Conservation (phyloP, 2,797 vertebrate species). For the Lates japonicus region DNA sequence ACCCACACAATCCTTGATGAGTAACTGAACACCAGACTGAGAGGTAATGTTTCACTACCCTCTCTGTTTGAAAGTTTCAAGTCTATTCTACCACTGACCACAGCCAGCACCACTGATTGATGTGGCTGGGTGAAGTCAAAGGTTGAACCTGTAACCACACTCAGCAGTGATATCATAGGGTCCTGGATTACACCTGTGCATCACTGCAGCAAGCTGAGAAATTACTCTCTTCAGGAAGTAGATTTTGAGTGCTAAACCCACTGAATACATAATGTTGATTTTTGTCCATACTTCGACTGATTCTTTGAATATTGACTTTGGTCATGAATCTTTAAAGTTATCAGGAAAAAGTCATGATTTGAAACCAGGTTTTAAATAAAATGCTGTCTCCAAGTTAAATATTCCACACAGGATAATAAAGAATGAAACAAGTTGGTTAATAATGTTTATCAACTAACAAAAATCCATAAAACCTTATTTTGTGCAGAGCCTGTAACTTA, state of each 20-base stretch:
- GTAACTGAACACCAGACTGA: background rate
- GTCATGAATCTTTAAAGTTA: no score
- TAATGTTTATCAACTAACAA: background rate
- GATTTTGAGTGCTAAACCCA: no score
- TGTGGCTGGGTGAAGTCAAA: background rate
- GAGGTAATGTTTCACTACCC: conserved; percentile 1
- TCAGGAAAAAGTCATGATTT: no score
- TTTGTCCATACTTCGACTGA: no score
- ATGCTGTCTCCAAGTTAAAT: no score
- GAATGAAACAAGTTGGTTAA: background rate
- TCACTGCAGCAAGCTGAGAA: background rate
- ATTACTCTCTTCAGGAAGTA: background rate
- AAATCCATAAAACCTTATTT: background rate
- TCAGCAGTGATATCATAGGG: background rate
- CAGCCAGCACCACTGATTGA: background rate
- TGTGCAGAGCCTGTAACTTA: background rate
- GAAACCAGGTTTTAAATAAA: no score
- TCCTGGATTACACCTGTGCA: background rate
- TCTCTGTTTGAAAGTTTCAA: background rate
- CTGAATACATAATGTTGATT: no score
- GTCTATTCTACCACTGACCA: background rate
- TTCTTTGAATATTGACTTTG: no score
- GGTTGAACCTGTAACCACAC: background rate
- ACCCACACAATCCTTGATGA: background rate
- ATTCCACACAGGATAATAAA: no score